Percentiles rank a stretch among this genome's conserved stretches.
Conservation (phyloP, 2,888 invertebrate genomes). For the Drosophila cognata region DNA sequence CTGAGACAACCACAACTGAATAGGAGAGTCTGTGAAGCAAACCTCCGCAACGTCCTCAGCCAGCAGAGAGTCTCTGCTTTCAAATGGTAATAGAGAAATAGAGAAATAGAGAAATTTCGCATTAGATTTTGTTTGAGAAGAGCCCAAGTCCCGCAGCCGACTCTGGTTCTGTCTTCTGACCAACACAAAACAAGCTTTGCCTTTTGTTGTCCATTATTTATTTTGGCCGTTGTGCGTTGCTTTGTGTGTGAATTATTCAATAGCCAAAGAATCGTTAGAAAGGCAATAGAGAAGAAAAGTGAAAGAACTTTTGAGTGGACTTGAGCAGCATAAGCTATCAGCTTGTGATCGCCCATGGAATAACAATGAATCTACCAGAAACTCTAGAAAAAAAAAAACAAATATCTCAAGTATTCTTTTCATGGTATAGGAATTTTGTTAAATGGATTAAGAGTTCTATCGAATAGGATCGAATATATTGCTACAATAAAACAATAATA, state of each 20-base stretch:
- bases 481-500: background rate
- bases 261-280: constrained; percentile 51
- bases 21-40: constrained; percentile 31
- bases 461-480: background rate
- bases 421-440: background rate
- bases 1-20: constrained; percentile 44
- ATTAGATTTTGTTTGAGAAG: constrained; percentile 72
- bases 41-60: constrained; percentile 16
- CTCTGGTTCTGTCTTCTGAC: constrained; percentile 23
- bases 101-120: constrained; percentile 77
- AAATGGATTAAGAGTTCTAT: background rate
- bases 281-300: constrained; percentile 69
- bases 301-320: constrained; percentile 56
- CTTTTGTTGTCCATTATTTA: constrained; percentile 22
- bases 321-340: constrained; percentile 4
- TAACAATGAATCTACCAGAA: constrained; percentile 22
- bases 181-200: constrained; percentile 46
- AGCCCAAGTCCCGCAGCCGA: constrained; percentile 30
- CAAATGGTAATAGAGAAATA: constrained; percentile 64
- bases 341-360: constrained; percentile 17
- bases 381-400: background rate
- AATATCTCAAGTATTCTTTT: background rate
- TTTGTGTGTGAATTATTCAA: constrained; percentile 45
- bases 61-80: constrained; percentile 21
- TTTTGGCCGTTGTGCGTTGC: constrained; percentile 20